These are phyloP conservation scores for Apodemia duryi DNA, from an alignment of 2,888 invertebrate species.

Conservation along the genomic window DNA sequence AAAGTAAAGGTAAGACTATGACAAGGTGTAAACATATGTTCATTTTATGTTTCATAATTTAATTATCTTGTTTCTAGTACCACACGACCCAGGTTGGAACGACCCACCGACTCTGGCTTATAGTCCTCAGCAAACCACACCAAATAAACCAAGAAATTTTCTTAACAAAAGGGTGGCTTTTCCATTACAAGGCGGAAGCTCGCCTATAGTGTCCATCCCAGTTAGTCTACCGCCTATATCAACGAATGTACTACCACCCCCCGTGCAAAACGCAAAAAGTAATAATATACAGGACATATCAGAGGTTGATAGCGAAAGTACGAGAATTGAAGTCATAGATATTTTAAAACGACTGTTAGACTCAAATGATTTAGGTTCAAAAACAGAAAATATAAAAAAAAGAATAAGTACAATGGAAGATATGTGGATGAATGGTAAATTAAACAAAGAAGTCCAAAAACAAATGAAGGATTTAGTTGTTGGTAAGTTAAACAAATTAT, in stretches of 20 bases:
- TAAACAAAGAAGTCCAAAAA: slow-evolving; percentile 65
- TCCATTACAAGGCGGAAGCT: slow-evolving; percentile 52
- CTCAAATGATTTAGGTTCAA: slow-evolving; percentile 55
- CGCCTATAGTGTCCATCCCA: slow-evolving; percentile 35
- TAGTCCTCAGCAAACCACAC: slow-evolving; percentile 54
- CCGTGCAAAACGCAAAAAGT: slow-evolving; percentile 27
- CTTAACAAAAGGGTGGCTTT: slow-evolving; percentile 78
- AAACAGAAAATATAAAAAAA: slow-evolving; percentile 73
- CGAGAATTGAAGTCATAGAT: slow-evolving; percentile 52
- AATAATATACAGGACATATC: slow-evolving; percentile 26
- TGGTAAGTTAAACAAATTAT: slow-evolving; percentile 53
- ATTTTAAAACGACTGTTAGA: slow-evolving; percentile 54
- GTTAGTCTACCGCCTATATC: slow-evolving; percentile 51
- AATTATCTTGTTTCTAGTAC: slow-evolving; percentile 38
- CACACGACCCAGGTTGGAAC: slow-evolving; percentile 79
- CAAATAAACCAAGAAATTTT: slow-evolving; percentile 64
- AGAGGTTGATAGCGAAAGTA: slow-evolving; percentile 48
- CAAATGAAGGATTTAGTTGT: slow-evolving; percentile 73
- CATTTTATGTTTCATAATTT: slow-evolving; percentile 5
- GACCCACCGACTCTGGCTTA: slow-evolving; percentile 77
- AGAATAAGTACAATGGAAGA: slow-evolving; percentile 75
- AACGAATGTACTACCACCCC: slow-evolving; percentile 30
- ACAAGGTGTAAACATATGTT: slow-evolving; percentile 1
- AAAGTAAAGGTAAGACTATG: slow-evolving; percentile 40
- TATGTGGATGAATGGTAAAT: slow-evolving; percentile 78